Evolutionary conservation across 2,113 vertebrate genomes (phyloP), one percentile per base, ranked within the genome.

Genomic region (Entelurus aequoreus): DNA sequence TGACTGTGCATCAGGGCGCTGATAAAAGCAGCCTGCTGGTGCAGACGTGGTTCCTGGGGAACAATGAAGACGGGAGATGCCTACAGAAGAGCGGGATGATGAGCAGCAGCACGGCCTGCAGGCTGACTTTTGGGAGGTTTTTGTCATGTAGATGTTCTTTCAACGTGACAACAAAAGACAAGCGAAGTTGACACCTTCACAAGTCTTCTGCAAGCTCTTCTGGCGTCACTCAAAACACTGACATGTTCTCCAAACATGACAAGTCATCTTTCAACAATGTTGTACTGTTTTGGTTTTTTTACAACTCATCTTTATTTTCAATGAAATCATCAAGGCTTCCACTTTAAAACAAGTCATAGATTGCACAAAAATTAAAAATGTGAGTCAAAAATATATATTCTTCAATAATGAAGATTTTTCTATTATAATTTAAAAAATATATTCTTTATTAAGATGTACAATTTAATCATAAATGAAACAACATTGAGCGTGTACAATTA

Each of bases 1-100:
- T 68, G 80, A 86, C 86, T 86, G 78, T 80, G 69, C 78, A 77
- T 87, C 81, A 84, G 38, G 53, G 62, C 54, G 1, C 61, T 46
- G 56, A 66, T 62, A 69, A 69, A 55, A n/a, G 4, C 14, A 58
- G 56, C 76, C 72, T 42, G 56, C 28, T 56, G 47, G 47, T 37
- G 54, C 40, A 9, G 48, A 71, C 57, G 60, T 28, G 5, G 21
- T 48, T 70, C 58, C 37, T 56, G 60, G 60, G 15, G 50, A 44
- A 6, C 60, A 6, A 15, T 5, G 50, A n/a, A 71, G 54, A 63
- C 19, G 14, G 10, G 9, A 16, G 8, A 9, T 42, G 48, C 72
- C 68, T 36, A 48, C 51, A 67, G 60, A 75, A 56, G 16, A 59
- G 66, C 0, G 11, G 15, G 8, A 48, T 9, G 21, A 14, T 36